Evolutionary conservation across 2,797 vertebrate genomes (phyloP), one percentile per base, ranked within the genome.

Genomic region (Hoplostethus mediterraneus): DNA sequence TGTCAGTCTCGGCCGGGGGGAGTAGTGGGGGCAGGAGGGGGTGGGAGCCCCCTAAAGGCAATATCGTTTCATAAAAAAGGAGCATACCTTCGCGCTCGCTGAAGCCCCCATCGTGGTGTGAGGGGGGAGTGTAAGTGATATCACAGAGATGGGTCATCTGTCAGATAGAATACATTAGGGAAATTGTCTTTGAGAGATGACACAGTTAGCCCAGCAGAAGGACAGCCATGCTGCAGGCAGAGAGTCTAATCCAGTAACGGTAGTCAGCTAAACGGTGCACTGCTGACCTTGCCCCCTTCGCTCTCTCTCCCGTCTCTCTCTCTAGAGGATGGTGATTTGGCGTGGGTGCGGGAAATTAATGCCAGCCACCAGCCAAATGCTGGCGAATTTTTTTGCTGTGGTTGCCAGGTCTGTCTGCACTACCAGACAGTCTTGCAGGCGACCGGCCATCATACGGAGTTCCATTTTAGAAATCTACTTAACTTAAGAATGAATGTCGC

Each of bases 131-230:
- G 33, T 79, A 81, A 84, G 80, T 68, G 84, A 89, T 88, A 87
- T 91, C 79, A 77, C 76, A 60, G 85, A 90, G 90, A 91, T 88
- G 83, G 90, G 90, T 89, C 89, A 91, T 91, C 89, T 85, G 89
- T 92, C 90, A 89, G 67, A 81, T 17, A 64, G 81, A 85, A 89
- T 88, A 85, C 90, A 90, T 93, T 89, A 89, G 88, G 89, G 88
- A 91, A 86, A 90, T 90, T 86, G 90, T 91, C 89, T 91, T 84
- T 89, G 87, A 90, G 89, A 90, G 84, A 91, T 89, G 90, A 91
- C 90, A 92, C 90, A 84, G 89, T 92, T 89, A 85, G 85, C 31
- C 7, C 67, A 52, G 87, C 76, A 67, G 87, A 66, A 86, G 81
- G 89, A 90, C 86, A 79, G 85, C 57, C 67, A 73, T n/a, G 81